phyloP scores from a whole-genome alignment of 2,888 invertebrate species.

The Nowickia ferox region DNA sequence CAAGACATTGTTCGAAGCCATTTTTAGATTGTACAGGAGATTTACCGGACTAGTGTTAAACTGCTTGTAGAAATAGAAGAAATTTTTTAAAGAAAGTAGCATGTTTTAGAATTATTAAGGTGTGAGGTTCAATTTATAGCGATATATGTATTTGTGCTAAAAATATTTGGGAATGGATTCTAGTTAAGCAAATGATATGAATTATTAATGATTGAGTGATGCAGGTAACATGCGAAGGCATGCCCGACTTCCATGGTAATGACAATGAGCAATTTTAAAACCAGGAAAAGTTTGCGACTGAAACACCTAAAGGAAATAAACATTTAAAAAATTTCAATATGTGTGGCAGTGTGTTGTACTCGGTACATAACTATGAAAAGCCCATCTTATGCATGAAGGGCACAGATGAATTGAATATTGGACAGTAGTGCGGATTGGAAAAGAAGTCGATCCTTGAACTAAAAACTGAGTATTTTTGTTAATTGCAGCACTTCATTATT shows the following conservation, averaged over 20 bases:
- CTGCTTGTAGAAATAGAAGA: background rate
- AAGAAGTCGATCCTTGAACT: background rate
- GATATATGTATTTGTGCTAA: conserved; percentile 42
- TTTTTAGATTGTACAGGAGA: no score
- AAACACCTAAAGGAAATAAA: conserved; percentile 20
- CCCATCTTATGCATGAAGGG: conserved; percentile 46
- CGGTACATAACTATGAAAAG: conserved; percentile 51
- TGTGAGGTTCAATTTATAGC: conserved; percentile 66
- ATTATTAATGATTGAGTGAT: conserved; percentile 48
- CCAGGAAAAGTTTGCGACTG: conserved; percentile 14
- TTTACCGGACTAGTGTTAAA: no score
- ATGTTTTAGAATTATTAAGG: conserved; percentile 38
- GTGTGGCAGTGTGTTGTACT: background rate
- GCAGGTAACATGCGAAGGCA: conserved; percentile 6
- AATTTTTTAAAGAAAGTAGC: conserved; percentile 23
- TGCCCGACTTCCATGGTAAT: conserved; percentile 60
- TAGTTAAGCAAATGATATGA: conserved; percentile 16
- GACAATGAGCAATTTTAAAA: conserved; percentile 50
- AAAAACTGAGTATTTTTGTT: no score
- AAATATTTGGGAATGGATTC: conserved; percentile 34
- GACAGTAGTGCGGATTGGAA: conserved; percentile 1
- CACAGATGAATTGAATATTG: background rate
- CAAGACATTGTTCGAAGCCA: no score
- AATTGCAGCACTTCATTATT: no score
- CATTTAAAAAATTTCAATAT: background rate